Base-by-base conservation (phyloP, 2,797 vertebrate genomes). In the Moxostoma hubbsi region DNA sequence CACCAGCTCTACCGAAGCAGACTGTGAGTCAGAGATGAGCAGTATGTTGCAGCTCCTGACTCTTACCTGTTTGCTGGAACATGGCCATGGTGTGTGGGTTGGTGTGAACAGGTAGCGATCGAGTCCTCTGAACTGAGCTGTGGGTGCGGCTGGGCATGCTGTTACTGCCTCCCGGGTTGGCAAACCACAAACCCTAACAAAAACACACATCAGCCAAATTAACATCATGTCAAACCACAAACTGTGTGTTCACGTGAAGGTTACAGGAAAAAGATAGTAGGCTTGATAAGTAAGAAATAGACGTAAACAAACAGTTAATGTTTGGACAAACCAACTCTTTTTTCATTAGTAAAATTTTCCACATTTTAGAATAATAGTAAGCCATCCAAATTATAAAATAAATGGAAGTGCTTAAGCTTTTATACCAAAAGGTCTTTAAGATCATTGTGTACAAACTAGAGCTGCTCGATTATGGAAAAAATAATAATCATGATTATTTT, bases 161-260 rank as follows among this genome's bases (percentile, higher is more conserved):
- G 90, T 98, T 98, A 88, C 98, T 98, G 88, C 98, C 97, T n/a
- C 98, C 96, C 0, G 97, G 97, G 90, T 98, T 99, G 82, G 97
- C 98, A 73, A 99, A 99, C 98, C 98, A 99, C 73, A 98, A 93
- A 88, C 96, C 98, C 98, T 99, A 86, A 77, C 16, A 69, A 18
- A 75, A 66, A 71, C 47, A 62, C 36, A 61, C 1, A 4, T 1
- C 51, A 73, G n/a, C n/a, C 2, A 49, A 77, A 87, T 49, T 16
- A 74, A 62, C 69, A 64, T 64, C 12, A 49, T 11, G 5, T 46
- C 75, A 62, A 10, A 4, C n/a, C 36, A 53, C 49, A 54, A 70
- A 54, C 36, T 54, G 66, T 54, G 36, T 36, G 46, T 49, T 51
- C 47, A 43, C 47, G 9, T 65, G n/a, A 45, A 8, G 7, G 61